Conservation (phyloP, 1,140 invertebrate species). For the Macrocentrus cingulum region DNA sequence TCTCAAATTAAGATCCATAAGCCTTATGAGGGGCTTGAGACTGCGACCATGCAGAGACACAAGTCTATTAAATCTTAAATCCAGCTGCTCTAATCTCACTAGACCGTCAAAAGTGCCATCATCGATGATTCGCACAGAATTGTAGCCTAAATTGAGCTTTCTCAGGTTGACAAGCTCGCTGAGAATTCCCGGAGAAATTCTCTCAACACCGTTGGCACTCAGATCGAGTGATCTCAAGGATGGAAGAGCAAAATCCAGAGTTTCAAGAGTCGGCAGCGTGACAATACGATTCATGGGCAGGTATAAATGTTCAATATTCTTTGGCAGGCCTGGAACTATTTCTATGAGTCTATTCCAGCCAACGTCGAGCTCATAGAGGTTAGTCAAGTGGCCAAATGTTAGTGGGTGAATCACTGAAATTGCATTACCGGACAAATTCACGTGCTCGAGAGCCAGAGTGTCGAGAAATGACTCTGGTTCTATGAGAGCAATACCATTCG, state of each 20-base stretch:
- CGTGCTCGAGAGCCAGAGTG: conserved; percentile 71
- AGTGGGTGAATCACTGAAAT: conserved; percentile 68
- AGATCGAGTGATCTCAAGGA: conserved; percentile 73
- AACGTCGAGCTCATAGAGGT: conserved; percentile 77
- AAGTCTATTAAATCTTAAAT: conserved; percentile 76
- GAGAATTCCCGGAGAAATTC: conserved; percentile 67
- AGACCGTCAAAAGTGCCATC: conserved; percentile 71
- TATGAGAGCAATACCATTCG: conserved; percentile 71
- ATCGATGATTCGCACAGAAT: conserved; percentile 71
- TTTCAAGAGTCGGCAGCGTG: conserved; percentile 64
- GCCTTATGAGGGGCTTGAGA: conserved; percentile 64
- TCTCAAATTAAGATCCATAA: conserved; percentile 72
- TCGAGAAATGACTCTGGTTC: conserved; percentile 73
- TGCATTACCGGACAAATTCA: conserved; percentile 78
- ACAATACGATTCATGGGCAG: conserved; percentile 74
- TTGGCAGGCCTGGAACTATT: conserved; percentile 72
- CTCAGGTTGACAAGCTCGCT: conserved; percentile 70
- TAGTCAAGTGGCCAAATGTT: conserved; percentile 72
- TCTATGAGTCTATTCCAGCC: conserved; percentile 73
- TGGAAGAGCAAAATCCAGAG: conserved; percentile 70
- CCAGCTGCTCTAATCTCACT: conserved; percentile 72
- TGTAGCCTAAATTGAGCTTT: conserved; percentile 76
- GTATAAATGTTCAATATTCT: conserved; percentile 76
- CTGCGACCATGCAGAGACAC: conserved; percentile 67
- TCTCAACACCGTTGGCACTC: conserved; percentile 75